These are phyloP conservation scores for Drosophila meridionalis DNA, from an alignment of 2,888 invertebrate species.

Conservation along the genomic window DNA sequence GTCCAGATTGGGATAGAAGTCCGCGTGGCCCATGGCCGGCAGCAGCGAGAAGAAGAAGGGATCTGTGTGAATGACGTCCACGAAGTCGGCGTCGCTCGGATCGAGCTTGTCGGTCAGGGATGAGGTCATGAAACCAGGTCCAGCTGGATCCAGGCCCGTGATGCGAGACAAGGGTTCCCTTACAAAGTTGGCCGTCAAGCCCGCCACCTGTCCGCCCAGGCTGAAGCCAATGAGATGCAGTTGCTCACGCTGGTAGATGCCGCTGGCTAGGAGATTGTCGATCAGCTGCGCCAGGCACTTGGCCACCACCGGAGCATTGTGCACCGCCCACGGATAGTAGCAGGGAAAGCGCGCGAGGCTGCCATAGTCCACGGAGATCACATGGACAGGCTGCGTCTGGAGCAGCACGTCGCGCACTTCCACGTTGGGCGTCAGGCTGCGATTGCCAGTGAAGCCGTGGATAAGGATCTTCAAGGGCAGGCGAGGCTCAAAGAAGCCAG, in stretches of 20 bases:
- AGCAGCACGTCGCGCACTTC: conserved; percentile 88
- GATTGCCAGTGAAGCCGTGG: conserved; percentile 88
- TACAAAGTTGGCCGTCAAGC: conserved; percentile 86
- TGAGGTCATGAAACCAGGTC: conserved; percentile 87
- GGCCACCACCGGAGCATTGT: conserved; percentile 87
- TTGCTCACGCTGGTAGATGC: conserved; percentile 84
- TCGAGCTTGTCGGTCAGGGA: conserved; percentile 86
- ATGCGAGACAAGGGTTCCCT: conserved; percentile 86
- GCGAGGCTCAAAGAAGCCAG: conserved; percentile 67
- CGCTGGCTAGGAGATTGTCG: conserved; percentile 85
- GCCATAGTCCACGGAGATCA: conserved; percentile 88
- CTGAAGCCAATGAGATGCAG: conserved; percentile 89
- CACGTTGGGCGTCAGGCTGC: conserved; percentile 87
- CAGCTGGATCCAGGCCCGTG: conserved; percentile 88
- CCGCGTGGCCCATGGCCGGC: conserved; percentile 86
- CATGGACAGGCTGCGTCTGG: conserved; percentile 86
- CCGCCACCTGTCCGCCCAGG: conserved; percentile 88
- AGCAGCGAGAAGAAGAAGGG: conserved; percentile 86
- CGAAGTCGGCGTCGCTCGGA: conserved; percentile 87
- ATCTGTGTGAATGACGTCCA: conserved; percentile 89
- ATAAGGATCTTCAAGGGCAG: conserved; percentile 87
- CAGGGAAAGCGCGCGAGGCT: conserved; percentile 87
- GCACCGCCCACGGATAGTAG: conserved; percentile 86
- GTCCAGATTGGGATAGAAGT: conserved; percentile 88
- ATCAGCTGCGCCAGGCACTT: conserved; percentile 87